Conservation (phyloP, 2,797 vertebrate species). For the Chromis chromis region DNA sequence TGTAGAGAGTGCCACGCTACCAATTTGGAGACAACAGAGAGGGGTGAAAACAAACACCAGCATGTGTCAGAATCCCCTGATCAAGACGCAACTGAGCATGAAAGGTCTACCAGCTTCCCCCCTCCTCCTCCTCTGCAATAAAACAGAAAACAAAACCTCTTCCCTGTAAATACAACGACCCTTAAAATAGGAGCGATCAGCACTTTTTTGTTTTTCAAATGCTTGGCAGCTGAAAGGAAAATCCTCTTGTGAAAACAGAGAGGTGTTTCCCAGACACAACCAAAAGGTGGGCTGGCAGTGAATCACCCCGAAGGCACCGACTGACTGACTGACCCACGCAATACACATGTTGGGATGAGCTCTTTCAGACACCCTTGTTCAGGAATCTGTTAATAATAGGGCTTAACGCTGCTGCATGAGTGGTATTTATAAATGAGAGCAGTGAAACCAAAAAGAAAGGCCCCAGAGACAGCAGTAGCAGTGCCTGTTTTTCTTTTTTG, state of each 20-base stretch:
- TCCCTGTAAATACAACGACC: slow-evolving; percentile 36
- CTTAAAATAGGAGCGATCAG: slow-evolving; percentile 40
- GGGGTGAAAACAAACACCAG: slow-evolving; percentile 48
- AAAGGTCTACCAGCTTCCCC: slow-evolving; percentile 7
- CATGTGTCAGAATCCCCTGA: slow-evolving; percentile 33
- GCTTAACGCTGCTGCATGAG: slow-evolving; percentile 57
- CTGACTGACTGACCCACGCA: slow-evolving; percentile 41
- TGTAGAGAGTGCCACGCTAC: neutral
- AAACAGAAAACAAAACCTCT: slow-evolving; percentile 24
- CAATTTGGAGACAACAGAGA: slow-evolving; percentile 14
- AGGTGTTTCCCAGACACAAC: slow-evolving; percentile 69
- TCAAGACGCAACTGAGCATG: slow-evolving; percentile 25
- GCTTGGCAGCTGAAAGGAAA: slow-evolving; percentile 62
- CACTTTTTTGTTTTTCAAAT: slow-evolving; percentile 43
- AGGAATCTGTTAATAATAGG: slow-evolving; percentile 77
- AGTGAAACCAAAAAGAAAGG: slow-evolving; percentile 33
- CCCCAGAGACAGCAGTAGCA: slow-evolving; percentile 38
- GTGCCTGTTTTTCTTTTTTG: neutral
- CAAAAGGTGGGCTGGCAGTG: slow-evolving; percentile 43
- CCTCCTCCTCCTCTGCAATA: too few relatives aligned
- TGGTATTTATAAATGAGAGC: slow-evolving; percentile 38
- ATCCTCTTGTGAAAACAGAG: slow-evolving; percentile 64
- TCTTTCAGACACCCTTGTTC: slow-evolving; percentile 60
- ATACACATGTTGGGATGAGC: slow-evolving; percentile 39
- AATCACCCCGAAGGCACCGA: slow-evolving; percentile 64